These are phyloP conservation scores for Pachypeltis micranthus DNA, from an alignment of 1,140 invertebrate genomes.

Conservation along the genomic window DNA sequence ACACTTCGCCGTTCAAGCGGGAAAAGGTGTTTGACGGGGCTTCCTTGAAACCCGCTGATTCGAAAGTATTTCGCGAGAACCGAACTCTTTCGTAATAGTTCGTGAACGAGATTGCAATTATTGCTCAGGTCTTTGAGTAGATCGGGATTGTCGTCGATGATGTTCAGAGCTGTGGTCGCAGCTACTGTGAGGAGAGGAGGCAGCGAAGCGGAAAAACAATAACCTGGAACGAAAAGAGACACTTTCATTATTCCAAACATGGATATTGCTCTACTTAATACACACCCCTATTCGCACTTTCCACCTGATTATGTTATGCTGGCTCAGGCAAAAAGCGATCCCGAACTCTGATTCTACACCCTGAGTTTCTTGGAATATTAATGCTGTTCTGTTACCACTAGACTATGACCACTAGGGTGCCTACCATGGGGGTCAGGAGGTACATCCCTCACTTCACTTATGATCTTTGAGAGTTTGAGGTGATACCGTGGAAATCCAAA, in stretches of 20 bases:
- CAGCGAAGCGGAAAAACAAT: slow-evolving; percentile 94
- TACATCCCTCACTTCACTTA: too few relatives aligned
- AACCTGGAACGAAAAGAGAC: slow-evolving; percentile 45
- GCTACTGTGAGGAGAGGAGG: slow-evolving; percentile 82
- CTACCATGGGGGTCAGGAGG: too few relatives aligned
- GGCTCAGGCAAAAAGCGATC: too few relatives aligned
- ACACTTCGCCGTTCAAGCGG: background rate
- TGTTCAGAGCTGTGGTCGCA: slow-evolving; percentile 63
- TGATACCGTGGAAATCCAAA: too few relatives aligned
- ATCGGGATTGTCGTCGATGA: slow-evolving; percentile 55
- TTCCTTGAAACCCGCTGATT: slow-evolving; percentile 47
- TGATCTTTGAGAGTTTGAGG: too few relatives aligned
- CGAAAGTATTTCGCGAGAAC: slow-evolving; percentile 38
- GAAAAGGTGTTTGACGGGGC: slow-evolving; percentile 66
- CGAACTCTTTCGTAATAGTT: slow-evolving; percentile 29
- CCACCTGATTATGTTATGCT: too few relatives aligned
- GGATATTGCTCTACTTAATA: background rate
- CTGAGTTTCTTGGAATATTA: too few relatives aligned
- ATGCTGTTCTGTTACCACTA: too few relatives aligned
- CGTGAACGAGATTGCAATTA: slow-evolving; percentile 42
- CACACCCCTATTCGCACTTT: too few relatives aligned
- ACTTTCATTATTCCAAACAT: background rate
- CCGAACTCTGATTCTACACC: too few relatives aligned
- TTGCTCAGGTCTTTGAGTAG: slow-evolving; percentile 46
- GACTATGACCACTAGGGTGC: too few relatives aligned